Evolutionary conservation across 2,113 vertebrate genomes (phyloP).

Genomic region (Mohoua ochrocephala): DNA sequence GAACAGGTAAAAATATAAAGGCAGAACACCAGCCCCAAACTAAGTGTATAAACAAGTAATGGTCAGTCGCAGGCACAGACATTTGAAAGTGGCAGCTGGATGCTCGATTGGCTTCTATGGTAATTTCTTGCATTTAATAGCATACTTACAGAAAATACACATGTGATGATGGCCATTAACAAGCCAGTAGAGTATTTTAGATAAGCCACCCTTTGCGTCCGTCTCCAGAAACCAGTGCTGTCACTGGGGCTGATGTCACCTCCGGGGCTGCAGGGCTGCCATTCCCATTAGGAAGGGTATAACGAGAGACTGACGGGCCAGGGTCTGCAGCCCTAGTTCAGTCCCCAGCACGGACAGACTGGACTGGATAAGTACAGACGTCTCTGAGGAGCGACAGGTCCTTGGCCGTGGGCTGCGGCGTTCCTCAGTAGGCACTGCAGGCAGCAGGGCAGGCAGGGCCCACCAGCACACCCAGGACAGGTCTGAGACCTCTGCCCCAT

Average conservation of each 20-base stretch:
- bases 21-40: neutral
- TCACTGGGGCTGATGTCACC: neutral
- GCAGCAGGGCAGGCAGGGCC: no score
- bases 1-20: neutral
- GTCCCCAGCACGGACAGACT: neutral
- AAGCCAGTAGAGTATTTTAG: neutral
- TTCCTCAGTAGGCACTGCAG: neutral
- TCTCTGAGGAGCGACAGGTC: fast-evolving
- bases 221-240: neutral
- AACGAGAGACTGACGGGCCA: fast-evolving
- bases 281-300: fast-evolving
- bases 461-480: neutral
- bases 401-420: fast-evolving
- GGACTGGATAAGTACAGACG: neutral
- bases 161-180: neutral
- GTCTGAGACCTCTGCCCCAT: neutral
- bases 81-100: neutral
- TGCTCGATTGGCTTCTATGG: neutral
- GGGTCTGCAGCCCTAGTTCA: neutral
- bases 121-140: neutral
- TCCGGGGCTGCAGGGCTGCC: neutral
- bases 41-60: neutral
- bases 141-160: neutral
- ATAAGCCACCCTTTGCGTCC: neutral
- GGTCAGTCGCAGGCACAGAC: fast-evolving